Conservation (phyloP, 2,113 vertebrate species). For the Indicator indicator region DNA sequence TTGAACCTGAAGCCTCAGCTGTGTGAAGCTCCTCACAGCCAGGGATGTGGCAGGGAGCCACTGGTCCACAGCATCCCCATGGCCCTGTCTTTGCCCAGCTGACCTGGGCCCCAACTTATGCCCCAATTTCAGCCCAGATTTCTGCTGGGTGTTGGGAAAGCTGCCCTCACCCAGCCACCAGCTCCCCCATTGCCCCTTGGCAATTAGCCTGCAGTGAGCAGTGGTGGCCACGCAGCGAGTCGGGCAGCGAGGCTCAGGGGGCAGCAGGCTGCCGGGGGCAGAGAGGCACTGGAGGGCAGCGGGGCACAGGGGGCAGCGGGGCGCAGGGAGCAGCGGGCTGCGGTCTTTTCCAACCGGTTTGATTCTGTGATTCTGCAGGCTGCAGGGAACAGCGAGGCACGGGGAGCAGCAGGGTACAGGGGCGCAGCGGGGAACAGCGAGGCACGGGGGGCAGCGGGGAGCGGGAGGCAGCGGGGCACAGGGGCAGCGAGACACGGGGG, state of each 20-base stretch:
- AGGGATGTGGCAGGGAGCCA: background rate
- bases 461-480: background rate
- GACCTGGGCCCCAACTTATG: accelerated
- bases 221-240: slow-evolving; percentile 13
- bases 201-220: slow-evolving; percentile 37
- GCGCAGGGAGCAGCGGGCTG: too few relatives aligned
- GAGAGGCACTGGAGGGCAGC: background rate
- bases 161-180: accelerated
- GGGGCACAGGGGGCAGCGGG: too few relatives aligned
- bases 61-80: accelerated
- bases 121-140: background rate
- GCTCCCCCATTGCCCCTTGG: background rate
- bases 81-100: background rate
- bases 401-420: too few relatives aligned
- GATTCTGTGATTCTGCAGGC: too few relatives aligned
- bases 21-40: too few relatives aligned
- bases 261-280: slow-evolving; percentile 42
- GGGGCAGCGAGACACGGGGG: slow-evolving; percentile 48
- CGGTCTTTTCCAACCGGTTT: too few relatives aligned
- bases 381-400: too few relatives aligned
- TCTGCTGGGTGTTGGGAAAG: background rate
- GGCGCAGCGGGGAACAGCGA: too few relatives aligned
- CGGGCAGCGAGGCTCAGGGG: slow-evolving; percentile 34
- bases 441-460: too few relatives aligned
- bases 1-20: accelerated